A percentile compares a stretch with the other conserved stretches of the same genome.
These are phyloP conservation scores for Zaprionus lachaisei DNA, from an alignment of 1,140 invertebrate genomes.

Conservation along the genomic window DNA sequence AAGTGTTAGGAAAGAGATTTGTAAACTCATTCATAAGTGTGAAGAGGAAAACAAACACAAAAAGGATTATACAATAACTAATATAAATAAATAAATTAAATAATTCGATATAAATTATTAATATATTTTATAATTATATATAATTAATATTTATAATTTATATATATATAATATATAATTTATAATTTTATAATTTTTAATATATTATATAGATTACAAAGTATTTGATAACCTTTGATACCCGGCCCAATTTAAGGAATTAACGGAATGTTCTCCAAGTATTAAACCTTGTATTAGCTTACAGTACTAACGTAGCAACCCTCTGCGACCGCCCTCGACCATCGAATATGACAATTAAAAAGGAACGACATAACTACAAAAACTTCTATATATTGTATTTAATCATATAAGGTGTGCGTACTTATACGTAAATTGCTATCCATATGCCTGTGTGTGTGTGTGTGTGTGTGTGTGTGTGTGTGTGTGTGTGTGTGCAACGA, in stretches of 20 bases:
- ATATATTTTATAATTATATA: no score
- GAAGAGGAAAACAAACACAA: neutral
- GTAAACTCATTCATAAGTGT: no score
- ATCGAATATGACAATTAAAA: constrained; percentile 55
- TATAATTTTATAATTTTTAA: no score
- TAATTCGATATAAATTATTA: no score
- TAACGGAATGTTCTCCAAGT: no score
- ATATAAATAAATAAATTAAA: no score
- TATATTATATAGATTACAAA: no score
- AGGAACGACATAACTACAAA: constrained; percentile 52
- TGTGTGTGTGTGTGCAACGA: constrained; percentile 44
- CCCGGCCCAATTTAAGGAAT: no score
- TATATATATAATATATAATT: no score
- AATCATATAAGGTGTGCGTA: constrained; percentile 75
- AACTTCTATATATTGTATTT: constrained; percentile 68
- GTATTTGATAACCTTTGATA: no score
- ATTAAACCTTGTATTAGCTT: neutral
- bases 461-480: constrained; percentile 43
- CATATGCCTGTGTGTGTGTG: constrained; percentile 18
- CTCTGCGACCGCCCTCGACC: constrained; percentile 42
- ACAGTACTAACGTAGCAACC: constrained; percentile 20
- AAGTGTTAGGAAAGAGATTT: neutral
- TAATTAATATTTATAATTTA: no score
- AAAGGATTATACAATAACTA: no score
- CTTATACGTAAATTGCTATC: constrained; percentile 38